phyloP scores from a whole-genome alignment of 2,113 vertebrate genomes.

The Corythaeola cristata region DNA sequence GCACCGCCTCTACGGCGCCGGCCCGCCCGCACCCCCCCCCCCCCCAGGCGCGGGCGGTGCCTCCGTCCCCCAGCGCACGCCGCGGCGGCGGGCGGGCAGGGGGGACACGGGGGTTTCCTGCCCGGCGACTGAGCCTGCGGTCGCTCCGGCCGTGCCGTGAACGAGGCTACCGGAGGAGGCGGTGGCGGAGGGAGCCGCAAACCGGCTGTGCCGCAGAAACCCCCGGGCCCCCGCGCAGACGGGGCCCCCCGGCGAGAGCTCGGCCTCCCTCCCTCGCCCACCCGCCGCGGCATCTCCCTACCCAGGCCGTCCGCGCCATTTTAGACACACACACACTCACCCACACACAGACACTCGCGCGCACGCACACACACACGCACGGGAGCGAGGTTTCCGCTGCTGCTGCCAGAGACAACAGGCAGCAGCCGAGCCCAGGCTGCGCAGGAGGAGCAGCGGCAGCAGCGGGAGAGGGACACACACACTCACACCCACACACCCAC shows the following conservation, averaged over 20 bases:
- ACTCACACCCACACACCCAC: not conserved
- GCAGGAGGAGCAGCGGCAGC: slow-evolving; percentile 8
- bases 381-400: slow-evolving; percentile 41
- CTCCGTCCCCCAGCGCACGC: not conserved
- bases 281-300: slow-evolving; percentile 34
- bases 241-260: not conserved
- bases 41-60: not conserved
- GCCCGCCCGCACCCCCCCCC: not conserved
- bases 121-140: not conserved
- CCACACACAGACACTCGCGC: not conserved
- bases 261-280: not conserved
- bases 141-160: not conserved
- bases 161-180: not conserved
- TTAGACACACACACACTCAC: slow-evolving; percentile 10
- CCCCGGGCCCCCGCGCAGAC: not conserved
- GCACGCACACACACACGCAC: not conserved
- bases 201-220: not conserved
- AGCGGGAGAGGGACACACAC: not conserved
- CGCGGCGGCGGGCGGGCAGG: not conserved
- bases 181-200: not conserved
- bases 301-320: slow-evolving; percentile 58
- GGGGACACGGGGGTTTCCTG: slow-evolving; percentile 12
- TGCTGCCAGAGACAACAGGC: slow-evolving; percentile 56
- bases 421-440: slow-evolving; percentile 11
- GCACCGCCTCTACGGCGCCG: not conserved